Evolutionary conservation across 2,888 invertebrate genomes (phyloP), one percentile per base, ranked within the genome.

Genomic region (Catocala sponsa): DNA sequence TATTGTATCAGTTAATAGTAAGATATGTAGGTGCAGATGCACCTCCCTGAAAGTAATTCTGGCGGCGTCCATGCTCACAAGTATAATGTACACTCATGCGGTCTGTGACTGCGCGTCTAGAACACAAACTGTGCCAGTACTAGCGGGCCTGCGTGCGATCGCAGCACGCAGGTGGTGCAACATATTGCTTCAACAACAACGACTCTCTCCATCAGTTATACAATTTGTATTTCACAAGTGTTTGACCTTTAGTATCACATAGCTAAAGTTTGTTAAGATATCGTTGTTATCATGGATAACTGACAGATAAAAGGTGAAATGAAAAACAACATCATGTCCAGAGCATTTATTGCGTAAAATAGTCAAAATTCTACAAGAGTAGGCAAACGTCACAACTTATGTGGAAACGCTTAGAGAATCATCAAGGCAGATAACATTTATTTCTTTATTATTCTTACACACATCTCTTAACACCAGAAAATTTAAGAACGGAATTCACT

Each of bases 281-380:
- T 6, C 35, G 25, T 38, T 35, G 35, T 5, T 46, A 15, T 46
- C 12, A 46, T 46, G 13, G 6, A 46, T 47, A 50, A 50, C 35
- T 44, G 33, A 52, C 11, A 52, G 13, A 47, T 47, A 53, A 42
- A 35, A 41, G 55, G 59, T 6, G 12, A 85, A 89, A 88, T 85
- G 82, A 87, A 87, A 87, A 80, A 83, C 74, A 77, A 78, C 71
- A 74, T 83, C 79, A 86, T 84, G 88, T 92, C 89, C 91, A 93
- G 89, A 92, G 91, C 89, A 91, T 94, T 94, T 94, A 94, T 93
- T 93, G 88, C 88, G 87, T 93, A 93, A 94, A 94, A 90, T 92
- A 90, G 91, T 93, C 93, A 92, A 94, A 93, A 93, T 92, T 89
- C 94, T 94, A 94, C 93, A 94, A 91, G 91, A 92, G 88, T 93